Percentiles rank a stretch among this genome's conserved stretches.
Conservation (phyloP, 2,113 vertebrate genomes). For the Syngnathus scovelli region DNA sequence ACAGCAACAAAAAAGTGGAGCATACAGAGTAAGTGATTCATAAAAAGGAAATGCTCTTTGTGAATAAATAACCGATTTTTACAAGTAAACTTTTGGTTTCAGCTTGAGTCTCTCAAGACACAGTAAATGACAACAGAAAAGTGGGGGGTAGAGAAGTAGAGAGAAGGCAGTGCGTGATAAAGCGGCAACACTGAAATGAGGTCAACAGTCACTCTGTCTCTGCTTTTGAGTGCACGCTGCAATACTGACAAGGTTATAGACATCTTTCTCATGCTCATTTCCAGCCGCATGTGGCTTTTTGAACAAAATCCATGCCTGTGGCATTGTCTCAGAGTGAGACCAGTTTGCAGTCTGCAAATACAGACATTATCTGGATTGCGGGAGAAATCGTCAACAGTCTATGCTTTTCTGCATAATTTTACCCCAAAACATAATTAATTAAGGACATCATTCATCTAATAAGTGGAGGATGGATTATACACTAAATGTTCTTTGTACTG, state of each 20-base stretch:
- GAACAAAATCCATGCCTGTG: slow-evolving; percentile 23
- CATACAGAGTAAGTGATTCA: not conserved
- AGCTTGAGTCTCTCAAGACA: not conserved
- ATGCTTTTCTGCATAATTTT: not conserved
- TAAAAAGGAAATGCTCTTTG: not conserved
- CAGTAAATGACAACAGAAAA: slow-evolving; percentile 9
- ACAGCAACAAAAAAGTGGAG: not conserved
- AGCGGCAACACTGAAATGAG: slow-evolving; percentile 14
- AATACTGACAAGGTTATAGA: not conserved
- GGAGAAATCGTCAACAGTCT: not conserved
- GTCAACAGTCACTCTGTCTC: slow-evolving; percentile 20
- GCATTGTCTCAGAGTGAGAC: slow-evolving; percentile 3
- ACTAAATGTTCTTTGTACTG: not conserved
- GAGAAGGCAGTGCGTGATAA: not conserved
- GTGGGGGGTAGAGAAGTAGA: not conserved
- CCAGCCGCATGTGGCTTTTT: slow-evolving; percentile 15
- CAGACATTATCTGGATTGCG: not conserved
- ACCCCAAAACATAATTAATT: not conserved
- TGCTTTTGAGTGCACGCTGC: not conserved
- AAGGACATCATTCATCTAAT: not conserved
- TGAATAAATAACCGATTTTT: not conserved
- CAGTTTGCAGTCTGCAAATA: no score
- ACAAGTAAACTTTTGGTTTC: not conserved
- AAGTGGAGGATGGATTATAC: not conserved
- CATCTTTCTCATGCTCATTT: slow-evolving; percentile 19